Base-by-base conservation (phyloP, 2,888 invertebrate species). In the Alitta virens region DNA sequence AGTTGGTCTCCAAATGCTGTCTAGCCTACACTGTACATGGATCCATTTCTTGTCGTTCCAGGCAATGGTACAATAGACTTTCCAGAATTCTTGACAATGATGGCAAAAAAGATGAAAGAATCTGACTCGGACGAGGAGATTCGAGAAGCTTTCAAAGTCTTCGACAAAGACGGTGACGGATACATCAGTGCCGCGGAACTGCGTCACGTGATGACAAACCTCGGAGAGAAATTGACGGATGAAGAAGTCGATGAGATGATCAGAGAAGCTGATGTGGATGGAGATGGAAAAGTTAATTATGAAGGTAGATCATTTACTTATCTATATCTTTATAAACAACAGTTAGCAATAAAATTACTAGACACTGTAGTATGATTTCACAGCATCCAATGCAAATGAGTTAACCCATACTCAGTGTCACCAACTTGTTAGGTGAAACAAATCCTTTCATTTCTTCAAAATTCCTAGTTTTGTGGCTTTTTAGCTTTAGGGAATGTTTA, bases 271-370 rank as follows among this genome's bases (percentile, higher is more conserved):
- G 55, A 55, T n/a, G 26, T 55, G 2, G 55, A 55, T 23, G 38
- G 55, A 27, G 55, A 55, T n/a, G 55, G 55, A 16, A 16, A 55
- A 16, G 26, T 55, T 18, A 38, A 55, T 33, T 55, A 33, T 38
- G n/a, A 55, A 55, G 55, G 55, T 55, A 16, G n/a, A n/a, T n/a
- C n/a, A n/a, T n/a, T n/a, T n/a, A n/a, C n/a, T n/a, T n/a, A n/a
- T n/a, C n/a, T n/a, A n/a, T n/a, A n/a, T n/a, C n/a, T n/a, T n/a
- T n/a, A n/a, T n/a, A n/a, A n/a, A n/a, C n/a, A n/a, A n/a, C n/a
- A n/a, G n/a, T n/a, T n/a, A n/a, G n/a, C n/a, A n/a, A n/a, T n/a
- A n/a, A n/a, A n/a, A n/a, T n/a, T n/a, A n/a, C n/a, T n/a, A n/a
- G n/a, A n/a, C n/a, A n/a, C n/a, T n/a, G n/a, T n/a, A n/a, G n/a